phyloP scores from a whole-genome alignment of 2,113 vertebrate genomes.

The Phyllostomus hastatus region DNA sequence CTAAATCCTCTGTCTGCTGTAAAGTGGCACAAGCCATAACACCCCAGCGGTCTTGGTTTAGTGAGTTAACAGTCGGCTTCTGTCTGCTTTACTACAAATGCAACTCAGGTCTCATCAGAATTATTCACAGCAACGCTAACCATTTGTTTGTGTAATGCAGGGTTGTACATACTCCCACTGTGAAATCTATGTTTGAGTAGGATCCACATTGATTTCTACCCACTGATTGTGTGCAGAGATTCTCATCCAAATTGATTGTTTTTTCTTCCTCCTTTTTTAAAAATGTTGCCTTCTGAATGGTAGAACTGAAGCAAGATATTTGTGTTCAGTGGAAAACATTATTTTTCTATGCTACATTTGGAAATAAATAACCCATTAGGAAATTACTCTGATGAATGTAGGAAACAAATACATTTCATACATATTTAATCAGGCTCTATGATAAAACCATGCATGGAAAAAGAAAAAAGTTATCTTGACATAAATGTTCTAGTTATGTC shows the following conservation, averaged over 20 bases:
- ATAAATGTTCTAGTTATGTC: not conserved
- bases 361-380: not conserved
- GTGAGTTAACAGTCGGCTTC: not conserved
- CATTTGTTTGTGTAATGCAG: not conserved
- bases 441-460: not conserved
- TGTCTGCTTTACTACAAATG: not conserved
- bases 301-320: not conserved
- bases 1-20: not conserved
- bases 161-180: conserved; percentile 4
- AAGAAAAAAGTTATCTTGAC: not conserved
- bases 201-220: conserved; percentile 38
- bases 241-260: conserved; percentile 19
- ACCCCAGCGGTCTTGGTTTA: not conserved
- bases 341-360: not conserved
- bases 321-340: not conserved
- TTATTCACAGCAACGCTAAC: not conserved
- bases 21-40: not conserved
- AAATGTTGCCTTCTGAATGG: not conserved
- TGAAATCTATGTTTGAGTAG: conserved; percentile 45
- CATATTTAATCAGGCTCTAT: not conserved
- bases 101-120: not conserved
- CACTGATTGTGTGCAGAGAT: not conserved
- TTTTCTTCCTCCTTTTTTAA: not conserved
- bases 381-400: not conserved
- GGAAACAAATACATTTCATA: not conserved